Conservation (phyloP, 2,888 invertebrate genomes). For the Calameuta idolon region DNA sequence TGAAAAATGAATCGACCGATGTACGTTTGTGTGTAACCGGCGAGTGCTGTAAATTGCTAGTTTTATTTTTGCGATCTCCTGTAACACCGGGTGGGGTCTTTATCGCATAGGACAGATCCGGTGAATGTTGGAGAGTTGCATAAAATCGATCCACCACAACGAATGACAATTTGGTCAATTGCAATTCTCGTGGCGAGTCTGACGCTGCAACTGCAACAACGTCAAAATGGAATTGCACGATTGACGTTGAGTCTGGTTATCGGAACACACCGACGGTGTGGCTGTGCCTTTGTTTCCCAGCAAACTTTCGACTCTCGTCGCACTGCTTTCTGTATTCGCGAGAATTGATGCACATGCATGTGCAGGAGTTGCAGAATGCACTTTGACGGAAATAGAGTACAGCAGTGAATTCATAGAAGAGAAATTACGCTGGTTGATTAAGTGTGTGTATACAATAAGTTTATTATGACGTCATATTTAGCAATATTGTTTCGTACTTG, state of each 20-base stretch:
- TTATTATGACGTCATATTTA: too few relatives aligned
- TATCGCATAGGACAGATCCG: background rate
- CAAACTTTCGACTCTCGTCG: background rate
- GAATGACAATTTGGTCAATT: background rate
- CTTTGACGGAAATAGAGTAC: background rate
- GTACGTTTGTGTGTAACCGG: background rate
- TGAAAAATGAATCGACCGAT: background rate
- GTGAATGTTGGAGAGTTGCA: background rate
- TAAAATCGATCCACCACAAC: background rate
- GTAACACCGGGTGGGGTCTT: background rate
- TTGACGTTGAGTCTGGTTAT: background rate
- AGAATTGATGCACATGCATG: background rate
- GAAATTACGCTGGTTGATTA: background rate
- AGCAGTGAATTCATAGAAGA: background rate
- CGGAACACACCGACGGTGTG: background rate
- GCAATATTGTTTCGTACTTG: background rate
- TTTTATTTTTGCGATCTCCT: background rate
- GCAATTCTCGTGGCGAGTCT: background rate
- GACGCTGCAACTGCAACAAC: background rate
- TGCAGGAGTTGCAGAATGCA: background rate
- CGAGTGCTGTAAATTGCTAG: background rate
- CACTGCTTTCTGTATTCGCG: background rate
- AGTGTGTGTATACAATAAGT: too few relatives aligned
- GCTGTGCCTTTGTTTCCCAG: background rate
- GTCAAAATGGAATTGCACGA: background rate